A percentile compares a stretch with the other conserved stretches of the same genome.
Evolutionary conservation across 2,888 invertebrate genomes (phyloP).

Genomic region (Sesia bembeciformis): DNA sequence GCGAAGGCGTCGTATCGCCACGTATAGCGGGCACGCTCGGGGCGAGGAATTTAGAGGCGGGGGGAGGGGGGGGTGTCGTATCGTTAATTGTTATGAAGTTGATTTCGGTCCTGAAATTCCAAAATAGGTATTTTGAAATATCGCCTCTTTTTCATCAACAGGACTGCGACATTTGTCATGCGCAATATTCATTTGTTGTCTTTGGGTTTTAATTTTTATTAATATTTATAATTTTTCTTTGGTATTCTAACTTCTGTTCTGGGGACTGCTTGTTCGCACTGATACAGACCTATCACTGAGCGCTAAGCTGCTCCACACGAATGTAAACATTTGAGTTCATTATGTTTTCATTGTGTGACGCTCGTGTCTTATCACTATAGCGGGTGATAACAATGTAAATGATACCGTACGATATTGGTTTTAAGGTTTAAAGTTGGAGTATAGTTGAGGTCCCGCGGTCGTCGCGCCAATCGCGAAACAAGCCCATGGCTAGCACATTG

Average conservation of each 20-base stretch:
- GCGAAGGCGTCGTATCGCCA: slow-evolving; percentile 70
- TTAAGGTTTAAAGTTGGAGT: slow-evolving; percentile 34
- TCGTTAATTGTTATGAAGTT: slow-evolving; percentile 76
- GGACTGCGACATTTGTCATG: slow-evolving; percentile 22
- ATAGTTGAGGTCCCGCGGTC: slow-evolving; percentile 9
- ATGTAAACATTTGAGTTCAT: background rate
- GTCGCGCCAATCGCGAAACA: slow-evolving; percentile 40
- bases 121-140: slow-evolving; percentile 72
- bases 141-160: slow-evolving; percentile 59
- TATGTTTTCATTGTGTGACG: slow-evolving; percentile 31
- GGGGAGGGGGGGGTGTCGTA: slow-evolving; percentile 71
- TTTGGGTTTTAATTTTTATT: background rate
- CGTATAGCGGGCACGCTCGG: slow-evolving; percentile 70
- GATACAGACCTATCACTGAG: background rate
- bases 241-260: background rate
- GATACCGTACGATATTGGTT: slow-evolving; percentile 19
- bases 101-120: slow-evolving; percentile 74
- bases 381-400: slow-evolving; percentile 54
- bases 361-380: slow-evolving; percentile 44
- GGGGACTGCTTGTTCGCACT: background rate
- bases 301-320: background rate
- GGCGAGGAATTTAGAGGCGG: slow-evolving; percentile 75
- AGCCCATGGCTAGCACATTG: slow-evolving; percentile 52
- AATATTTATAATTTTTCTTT: background rate
- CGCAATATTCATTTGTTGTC: slow-evolving; percentile 3